Evolutionary conservation across 2,888 invertebrate species (phyloP).

Genomic region (Agriotes lineatus): DNA sequence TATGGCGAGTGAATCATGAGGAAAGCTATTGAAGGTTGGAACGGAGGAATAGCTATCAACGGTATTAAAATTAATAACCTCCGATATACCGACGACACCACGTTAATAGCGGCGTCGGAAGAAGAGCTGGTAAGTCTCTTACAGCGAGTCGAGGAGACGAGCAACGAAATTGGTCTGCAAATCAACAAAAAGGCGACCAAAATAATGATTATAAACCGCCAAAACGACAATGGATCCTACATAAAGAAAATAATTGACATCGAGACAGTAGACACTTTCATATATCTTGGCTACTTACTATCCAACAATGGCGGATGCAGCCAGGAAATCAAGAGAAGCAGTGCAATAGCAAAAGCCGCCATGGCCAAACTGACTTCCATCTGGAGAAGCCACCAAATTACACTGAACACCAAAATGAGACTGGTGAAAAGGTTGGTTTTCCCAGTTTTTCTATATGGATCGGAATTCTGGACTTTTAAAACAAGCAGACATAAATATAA

Average conservation of each 20-base stretch:
- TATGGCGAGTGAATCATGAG: no score
- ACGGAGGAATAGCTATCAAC: no score
- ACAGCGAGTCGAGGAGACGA: background rate
- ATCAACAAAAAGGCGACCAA: background rate
- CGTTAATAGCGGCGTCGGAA: background rate
- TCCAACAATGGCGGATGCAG: background rate
- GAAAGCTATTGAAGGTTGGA: no score
- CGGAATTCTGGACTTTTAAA: no score
- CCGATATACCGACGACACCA: conserved; percentile 1
- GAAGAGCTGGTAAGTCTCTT: background rate
- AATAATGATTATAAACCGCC: background rate
- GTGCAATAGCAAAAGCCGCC: background rate
- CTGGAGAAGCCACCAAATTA: background rate
- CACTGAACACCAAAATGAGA: no score
- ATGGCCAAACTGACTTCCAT: background rate
- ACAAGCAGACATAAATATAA: no score
- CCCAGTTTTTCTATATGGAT: no score
- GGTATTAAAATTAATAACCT: no score
- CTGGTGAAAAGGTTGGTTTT: no score
- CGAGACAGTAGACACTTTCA: background rate
- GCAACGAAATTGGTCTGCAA: background rate
- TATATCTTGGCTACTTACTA: background rate
- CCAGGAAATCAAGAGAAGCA: background rate
- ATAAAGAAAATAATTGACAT: background rate
- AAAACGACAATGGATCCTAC: background rate